Conservation (phyloP, 2,888 invertebrate species). For the Anarsia innoxiella region DNA sequence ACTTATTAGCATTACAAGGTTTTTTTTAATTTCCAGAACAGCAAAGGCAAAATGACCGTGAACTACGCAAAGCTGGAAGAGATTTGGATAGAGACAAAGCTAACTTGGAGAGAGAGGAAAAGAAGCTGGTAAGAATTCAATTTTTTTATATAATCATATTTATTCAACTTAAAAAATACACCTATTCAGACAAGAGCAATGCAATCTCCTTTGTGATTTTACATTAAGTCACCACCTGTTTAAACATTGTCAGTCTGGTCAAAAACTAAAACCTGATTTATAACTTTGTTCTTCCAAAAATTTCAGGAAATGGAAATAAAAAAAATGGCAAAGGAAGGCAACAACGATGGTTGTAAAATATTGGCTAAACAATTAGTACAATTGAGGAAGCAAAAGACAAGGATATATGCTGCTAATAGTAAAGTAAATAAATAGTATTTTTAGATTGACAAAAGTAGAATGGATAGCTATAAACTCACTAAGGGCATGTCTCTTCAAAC, state of each 20-base stretch:
- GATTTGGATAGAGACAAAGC: slow-evolving; percentile 89
- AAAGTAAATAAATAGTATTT: slow-evolving; percentile 79
- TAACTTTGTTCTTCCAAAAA: neutral
- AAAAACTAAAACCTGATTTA: neutral
- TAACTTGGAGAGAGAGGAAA: slow-evolving; percentile 90
- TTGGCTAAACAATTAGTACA: slow-evolving; percentile 93
- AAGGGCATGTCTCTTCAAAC: too few species aligned
- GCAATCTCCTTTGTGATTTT: too few species aligned
- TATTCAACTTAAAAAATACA: too few species aligned
- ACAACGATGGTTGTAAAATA: slow-evolving; percentile 87
- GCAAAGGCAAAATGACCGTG: slow-evolving; percentile 87
- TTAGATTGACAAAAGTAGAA: too few species aligned
- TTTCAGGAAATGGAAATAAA: slow-evolving; percentile 90
- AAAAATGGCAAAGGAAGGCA: slow-evolving; percentile 90
- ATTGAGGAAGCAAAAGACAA: slow-evolving; percentile 89
- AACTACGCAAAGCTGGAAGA: slow-evolving; percentile 85
- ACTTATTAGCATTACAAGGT: neutral
- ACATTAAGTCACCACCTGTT: too few species aligned
- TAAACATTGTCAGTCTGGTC: too few species aligned
- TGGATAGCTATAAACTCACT: too few species aligned
- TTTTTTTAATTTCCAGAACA: slow-evolving; percentile 76
- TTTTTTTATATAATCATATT: too few species aligned
- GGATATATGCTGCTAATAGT: slow-evolving; percentile 87
- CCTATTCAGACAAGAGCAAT: too few species aligned
- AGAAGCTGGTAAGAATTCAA: slow-evolving; percentile 80